Base-by-base conservation (phyloP, 2,888 invertebrate genomes). In the Eumerus sabulonum region DNA sequence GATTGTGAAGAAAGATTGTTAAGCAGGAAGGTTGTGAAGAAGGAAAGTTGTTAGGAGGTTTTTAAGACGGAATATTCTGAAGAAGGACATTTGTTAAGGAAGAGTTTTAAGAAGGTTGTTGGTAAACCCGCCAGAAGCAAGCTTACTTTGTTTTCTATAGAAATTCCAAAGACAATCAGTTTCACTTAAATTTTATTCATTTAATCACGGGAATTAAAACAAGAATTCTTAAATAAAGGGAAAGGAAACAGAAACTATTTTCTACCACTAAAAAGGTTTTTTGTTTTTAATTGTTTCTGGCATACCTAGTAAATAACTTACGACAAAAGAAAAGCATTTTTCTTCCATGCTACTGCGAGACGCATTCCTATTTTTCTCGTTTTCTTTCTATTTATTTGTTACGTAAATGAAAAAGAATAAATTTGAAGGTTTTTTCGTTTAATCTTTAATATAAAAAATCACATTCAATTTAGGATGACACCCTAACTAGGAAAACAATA, bases 381-480 rank as follows among this genome's bases (percentile, higher is more conserved):
- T 42, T 40, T 47, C 27, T 45, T 60, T 47, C 42, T 51, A 57
- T 51, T 67, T 48, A 7, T 38, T 40, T 53, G 47, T 56, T 40
- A 48, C 68, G 45, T 63, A 16, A 50, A 67, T 72, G 47, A 35
- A 51, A 63, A 73, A 66, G 7, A 4, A 27, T 4, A 44, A 68
- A 68, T 50, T 11, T 72, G 44, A 60, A 51, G 35, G 44, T 64
- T 2, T 27, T 73, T 74, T 67, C n/a, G n/a, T n/a, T 64, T 68
- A 79, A 68, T 73, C 73, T 73, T 79, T 79, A 79, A 79, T 77
- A 77, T 77, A 77, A 74, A 79, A 79, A 79, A 79, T 79, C 79
- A 79, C 79, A 79, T 73, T 79, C 50, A 79, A 74, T 79, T 70
- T 79, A 79, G 79, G 79, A 74, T 70, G 68, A 51, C 36, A 79